Conservation (phyloP, 2,113 vertebrate genomes). For the Cryptotis parvus region DNA sequence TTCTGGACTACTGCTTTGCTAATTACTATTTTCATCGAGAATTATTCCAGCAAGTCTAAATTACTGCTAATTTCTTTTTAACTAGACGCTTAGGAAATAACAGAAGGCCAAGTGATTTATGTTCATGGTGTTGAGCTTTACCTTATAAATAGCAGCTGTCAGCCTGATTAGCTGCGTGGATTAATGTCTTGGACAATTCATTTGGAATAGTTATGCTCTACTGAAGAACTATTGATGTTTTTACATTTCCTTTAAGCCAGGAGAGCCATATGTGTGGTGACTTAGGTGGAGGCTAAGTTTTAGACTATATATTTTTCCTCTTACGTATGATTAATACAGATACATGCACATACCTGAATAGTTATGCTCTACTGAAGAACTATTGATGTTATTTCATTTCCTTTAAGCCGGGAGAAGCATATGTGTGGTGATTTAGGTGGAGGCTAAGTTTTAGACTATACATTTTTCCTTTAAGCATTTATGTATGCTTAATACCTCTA, state of each 20-base stretch:
- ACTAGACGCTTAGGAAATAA: slow-evolving; percentile 65
- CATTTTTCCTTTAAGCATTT: not conserved
- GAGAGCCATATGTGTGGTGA: not conserved
- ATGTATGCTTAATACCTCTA: not conserved
- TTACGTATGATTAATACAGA: not conserved
- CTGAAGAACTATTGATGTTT: slow-evolving; percentile 70
- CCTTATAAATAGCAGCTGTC: slow-evolving; percentile 66
- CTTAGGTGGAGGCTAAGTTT: not conserved
- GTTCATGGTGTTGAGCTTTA: slow-evolving; percentile 39
- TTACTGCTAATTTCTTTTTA: slow-evolving; percentile 61
- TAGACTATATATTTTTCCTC: not conserved
- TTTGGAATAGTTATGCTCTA: slow-evolving; percentile 70
- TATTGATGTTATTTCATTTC: no score
- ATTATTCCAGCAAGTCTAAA: slow-evolving; percentile 46
- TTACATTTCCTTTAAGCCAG: slow-evolving; percentile 60
- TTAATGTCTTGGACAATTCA: slow-evolving; percentile 54
- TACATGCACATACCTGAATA: no score
- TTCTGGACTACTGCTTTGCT: slow-evolving; percentile 54
- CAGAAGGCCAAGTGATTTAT: not conserved
- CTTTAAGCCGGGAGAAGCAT: slow-evolving; percentile 58
- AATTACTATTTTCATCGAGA: slow-evolving; percentile 72
- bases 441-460: not conserved
- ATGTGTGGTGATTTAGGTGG: not conserved
- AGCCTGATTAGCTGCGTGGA: slow-evolving; percentile 60
- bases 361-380: no score